phyloP scores from a whole-genome alignment of 37 sponge, comb jelly and placozoan species.

The Spongilla lacustris region DNA sequence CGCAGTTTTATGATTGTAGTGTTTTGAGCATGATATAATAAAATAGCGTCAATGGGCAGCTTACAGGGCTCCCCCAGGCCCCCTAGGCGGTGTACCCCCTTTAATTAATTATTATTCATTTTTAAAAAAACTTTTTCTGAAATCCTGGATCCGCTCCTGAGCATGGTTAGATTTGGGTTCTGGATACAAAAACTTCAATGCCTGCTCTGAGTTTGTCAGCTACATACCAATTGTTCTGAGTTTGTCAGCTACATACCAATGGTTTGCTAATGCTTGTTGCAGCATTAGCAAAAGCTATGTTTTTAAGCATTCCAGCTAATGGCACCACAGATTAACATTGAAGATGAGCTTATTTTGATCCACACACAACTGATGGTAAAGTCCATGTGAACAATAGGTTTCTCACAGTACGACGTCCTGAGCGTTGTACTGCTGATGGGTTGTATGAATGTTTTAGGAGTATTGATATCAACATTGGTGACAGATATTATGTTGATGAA shows the following conservation, averaged over 20 bases:
- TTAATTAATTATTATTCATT: no score
- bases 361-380: constrained; percentile 14
- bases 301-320: constrained; percentile 45
- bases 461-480: no score
- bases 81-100: no score
- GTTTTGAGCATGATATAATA: no score
- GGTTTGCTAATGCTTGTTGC: neutral
- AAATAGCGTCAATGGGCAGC: no score
- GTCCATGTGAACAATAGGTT: constrained; percentile 12
- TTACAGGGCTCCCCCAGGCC: no score
- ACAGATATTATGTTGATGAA: no score
- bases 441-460: constrained; percentile 21
- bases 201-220: constrained; percentile 31
- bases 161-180: constrained; percentile 44
- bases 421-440: constrained; percentile 11
- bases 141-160: no score
- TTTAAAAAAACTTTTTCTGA: no score
- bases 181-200: constrained; percentile 38
- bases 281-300: constrained; percentile 9
- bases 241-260: constrained; percentile 35
- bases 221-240: constrained; percentile 35
- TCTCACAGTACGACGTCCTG: neutral
- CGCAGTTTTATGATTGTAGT: no score
- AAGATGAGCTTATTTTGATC: constrained; percentile 34
- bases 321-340: constrained; percentile 37